phyloP scores from a whole-genome alignment of 2,797 vertebrate species.

The Denticeps clupeoides region DNA sequence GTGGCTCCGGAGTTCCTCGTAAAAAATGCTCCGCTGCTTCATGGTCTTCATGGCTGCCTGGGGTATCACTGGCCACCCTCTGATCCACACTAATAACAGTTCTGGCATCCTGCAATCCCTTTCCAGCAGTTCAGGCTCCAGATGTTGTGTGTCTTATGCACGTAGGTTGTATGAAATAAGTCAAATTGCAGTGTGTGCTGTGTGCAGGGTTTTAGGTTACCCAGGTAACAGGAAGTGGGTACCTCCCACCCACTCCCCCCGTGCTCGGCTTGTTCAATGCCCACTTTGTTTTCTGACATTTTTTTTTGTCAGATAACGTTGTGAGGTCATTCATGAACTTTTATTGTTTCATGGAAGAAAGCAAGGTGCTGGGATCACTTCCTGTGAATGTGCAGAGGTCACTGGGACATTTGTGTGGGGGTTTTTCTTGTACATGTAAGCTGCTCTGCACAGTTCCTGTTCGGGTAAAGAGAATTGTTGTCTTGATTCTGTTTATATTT shows the following conservation, averaged over 20 bases:
- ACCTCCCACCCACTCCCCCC: neutral
- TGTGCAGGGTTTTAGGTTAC: neutral
- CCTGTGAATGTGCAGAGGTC: conserved; percentile 3
- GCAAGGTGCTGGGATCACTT: neutral
- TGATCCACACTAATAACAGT: too few relatives aligned
- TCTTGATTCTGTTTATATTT: too few relatives aligned
- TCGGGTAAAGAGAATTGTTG: too few relatives aligned
- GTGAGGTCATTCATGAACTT: conserved; percentile 9
- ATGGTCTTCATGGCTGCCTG: too few relatives aligned
- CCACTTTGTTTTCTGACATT: conserved; percentile 2
- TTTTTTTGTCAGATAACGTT: conserved; percentile 10
- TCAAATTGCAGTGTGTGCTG: neutral
- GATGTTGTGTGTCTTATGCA: too few relatives aligned
- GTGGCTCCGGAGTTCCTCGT: too few relatives aligned
- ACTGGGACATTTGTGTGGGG: neutral
- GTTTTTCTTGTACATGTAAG: neutral
- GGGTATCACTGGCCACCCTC: too few relatives aligned
- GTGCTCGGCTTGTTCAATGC: conserved; percentile 4
- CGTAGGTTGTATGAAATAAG: too few relatives aligned
- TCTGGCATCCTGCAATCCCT: too few relatives aligned
- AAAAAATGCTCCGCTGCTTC: too few relatives aligned
- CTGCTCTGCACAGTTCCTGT: too few relatives aligned
- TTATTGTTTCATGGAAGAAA: neutral
- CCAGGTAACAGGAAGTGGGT: neutral
- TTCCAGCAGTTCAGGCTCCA: too few relatives aligned